phyloP scores from a whole-genome alignment of 2,888 invertebrate species.

The Glyphotaelius pellucidus region DNA sequence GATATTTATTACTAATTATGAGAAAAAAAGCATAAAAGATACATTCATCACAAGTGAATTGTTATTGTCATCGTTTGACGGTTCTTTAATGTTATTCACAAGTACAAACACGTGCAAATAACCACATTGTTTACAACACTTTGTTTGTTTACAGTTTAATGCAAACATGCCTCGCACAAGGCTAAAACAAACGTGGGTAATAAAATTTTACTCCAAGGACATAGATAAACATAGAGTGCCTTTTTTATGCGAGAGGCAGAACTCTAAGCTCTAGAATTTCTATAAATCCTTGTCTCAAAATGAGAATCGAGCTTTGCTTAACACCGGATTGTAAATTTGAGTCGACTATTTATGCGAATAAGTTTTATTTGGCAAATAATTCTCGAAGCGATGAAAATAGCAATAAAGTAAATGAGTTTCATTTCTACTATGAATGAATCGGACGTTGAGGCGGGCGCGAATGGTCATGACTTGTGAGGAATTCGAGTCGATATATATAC shows the following conservation, averaged over 20 bases:
- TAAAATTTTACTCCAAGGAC: background rate
- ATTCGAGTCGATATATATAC: background rate
- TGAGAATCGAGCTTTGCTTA: conserved; percentile 7
- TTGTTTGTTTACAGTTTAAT: background rate
- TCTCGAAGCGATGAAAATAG: conserved; percentile 24
- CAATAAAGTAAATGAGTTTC: conserved; percentile 19
- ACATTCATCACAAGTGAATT: background rate
- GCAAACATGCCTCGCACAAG: background rate
- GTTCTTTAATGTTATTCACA: background rate
- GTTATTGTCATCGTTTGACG: background rate
- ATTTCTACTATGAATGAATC: background rate
- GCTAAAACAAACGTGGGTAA: background rate
- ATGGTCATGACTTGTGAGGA: background rate
- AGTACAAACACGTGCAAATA: background rate
- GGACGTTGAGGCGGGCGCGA: background rate
- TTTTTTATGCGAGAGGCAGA: background rate
- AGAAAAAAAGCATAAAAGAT: background rate
- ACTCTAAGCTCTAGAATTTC: background rate
- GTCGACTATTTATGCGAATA: background rate
- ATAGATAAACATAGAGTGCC: background rate
- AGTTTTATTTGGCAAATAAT: conserved; percentile 38
- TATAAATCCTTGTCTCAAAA: background rate
- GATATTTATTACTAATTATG: background rate
- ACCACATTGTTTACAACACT: background rate
- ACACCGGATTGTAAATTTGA: conserved; percentile 12